These are phyloP conservation scores for Coryphaenoides rupestris DNA, from an alignment of 2,113 vertebrate species.

Conservation along the genomic window DNA sequence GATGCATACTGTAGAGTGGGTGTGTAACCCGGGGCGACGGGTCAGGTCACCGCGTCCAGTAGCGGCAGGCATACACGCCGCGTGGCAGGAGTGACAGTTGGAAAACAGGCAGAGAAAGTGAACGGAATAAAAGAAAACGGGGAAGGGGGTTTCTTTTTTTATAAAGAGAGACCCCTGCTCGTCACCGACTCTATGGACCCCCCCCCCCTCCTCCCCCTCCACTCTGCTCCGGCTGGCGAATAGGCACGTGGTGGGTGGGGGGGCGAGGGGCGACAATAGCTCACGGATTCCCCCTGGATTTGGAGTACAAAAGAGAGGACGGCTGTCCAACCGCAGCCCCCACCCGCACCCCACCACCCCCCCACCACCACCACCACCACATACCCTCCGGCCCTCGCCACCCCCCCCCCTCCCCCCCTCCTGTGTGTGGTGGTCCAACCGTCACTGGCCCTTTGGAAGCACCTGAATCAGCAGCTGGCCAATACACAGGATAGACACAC, in stretches of 20 bases:
- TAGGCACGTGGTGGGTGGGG: slow-evolving; percentile 32
- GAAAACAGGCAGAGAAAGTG: slow-evolving; percentile 37
- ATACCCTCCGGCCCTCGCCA: neutral
- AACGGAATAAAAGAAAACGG: slow-evolving; percentile 14
- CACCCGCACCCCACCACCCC: slow-evolving; percentile 3
- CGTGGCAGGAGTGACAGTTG: slow-evolving; percentile 43
- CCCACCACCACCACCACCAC: neutral
- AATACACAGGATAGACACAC: slow-evolving; percentile 11
- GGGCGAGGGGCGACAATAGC: slow-evolving; percentile 52
- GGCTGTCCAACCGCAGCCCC: slow-evolving; percentile 57
- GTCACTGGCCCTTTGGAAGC: slow-evolving; percentile 12
- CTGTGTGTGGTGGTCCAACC: slow-evolving; percentile 6
- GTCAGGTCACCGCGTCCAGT: slow-evolving; percentile 21
- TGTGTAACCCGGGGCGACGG: too few relatives aligned
- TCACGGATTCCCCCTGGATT: slow-evolving; percentile 64
- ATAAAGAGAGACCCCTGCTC: slow-evolving; percentile 30
- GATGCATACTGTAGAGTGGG: too few relatives aligned
- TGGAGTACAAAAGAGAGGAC: slow-evolving; percentile 64
- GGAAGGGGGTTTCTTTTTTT: slow-evolving; percentile 7
- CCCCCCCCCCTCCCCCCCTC: neutral
- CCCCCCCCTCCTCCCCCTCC: slow-evolving; percentile 55
- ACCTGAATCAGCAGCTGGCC: slow-evolving; percentile 12
- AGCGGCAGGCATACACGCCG: slow-evolving; percentile 23
- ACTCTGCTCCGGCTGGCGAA: slow-evolving; percentile 56
- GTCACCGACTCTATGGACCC: slow-evolving; percentile 58